Base-by-base conservation (phyloP, 2,113 vertebrate species). In the Epinephelus moara region DNA sequence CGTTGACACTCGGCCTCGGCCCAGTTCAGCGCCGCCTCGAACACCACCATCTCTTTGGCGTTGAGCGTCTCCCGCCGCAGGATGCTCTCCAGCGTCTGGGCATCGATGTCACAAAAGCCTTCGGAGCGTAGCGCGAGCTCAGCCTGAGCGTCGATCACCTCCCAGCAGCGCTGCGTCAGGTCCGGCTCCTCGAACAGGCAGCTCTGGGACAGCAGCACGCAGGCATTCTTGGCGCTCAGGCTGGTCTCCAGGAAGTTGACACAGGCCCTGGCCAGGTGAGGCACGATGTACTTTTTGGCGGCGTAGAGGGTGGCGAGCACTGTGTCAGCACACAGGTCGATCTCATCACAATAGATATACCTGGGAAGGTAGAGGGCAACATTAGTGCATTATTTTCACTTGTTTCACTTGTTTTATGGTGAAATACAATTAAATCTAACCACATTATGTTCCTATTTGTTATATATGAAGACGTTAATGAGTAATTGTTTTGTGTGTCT, bases 261-360 rank as follows among this genome's bases (percentile, higher is more conserved):
- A 0, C 98, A 99, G 71, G 98, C 98, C 0, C 98, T 96, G 30
- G 98, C 98, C 37, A 99, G 96, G 83, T 99, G 98, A 85, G 98
- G 98, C 56, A 99, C 98, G 0, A 99, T 99, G 94, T 99, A 99
- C 74, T 99, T 99, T 90, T 99, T 99, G 88, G 98, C 98, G 21
- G 98, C 98, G 50, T 99, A 99, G n/a, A 99, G 96, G 4, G 98
- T 99, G 74, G 98, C 98, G 84, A 99, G 94, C 11, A 99, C 98
- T 0, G 98, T 99, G 91, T 99, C 98, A 0, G 98, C 98, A 5
- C 97, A 98, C 92, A 99, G 91, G 91, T 99, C 98, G 33, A 99
- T 99, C 93, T 99, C 98, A 12, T 99, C 98, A 8, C 98, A 99
- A 92, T 99, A 99, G 88, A 99, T 98, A 70, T 99, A 99, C 93